phyloP scores from a whole-genome alignment of 2,113 vertebrate genomes.

The Pterocles burchelli region DNA sequence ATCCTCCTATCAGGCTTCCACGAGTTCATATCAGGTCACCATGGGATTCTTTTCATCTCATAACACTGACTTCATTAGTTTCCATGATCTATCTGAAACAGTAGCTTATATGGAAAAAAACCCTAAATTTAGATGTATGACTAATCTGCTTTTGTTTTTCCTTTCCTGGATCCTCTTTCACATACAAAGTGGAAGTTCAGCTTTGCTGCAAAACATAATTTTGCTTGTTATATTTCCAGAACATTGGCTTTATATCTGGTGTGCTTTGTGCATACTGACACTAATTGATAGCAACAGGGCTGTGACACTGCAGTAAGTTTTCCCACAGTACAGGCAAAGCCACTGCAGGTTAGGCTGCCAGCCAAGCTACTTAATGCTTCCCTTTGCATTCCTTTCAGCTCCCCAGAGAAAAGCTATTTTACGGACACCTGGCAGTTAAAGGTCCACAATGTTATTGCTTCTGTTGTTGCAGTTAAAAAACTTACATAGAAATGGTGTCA shows the following conservation, averaged over 20 bases:
- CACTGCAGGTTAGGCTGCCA: constrained; percentile 62
- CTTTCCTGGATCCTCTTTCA: constrained; percentile 30
- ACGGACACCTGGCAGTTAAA: constrained; percentile 45
- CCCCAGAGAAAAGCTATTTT: constrained; percentile 47
- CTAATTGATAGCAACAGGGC: constrained; percentile 65
- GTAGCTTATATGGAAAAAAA: constrained; percentile 16
- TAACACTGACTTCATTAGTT: constrained; percentile 61
- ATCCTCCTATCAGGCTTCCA: constrained; percentile 38
- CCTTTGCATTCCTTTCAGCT: constrained; percentile 57
- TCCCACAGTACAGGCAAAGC: constrained; percentile 53
- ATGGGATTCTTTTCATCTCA: constrained; percentile 46
- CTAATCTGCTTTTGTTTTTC: constrained; percentile 21
- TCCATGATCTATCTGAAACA: constrained; percentile 59
- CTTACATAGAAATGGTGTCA: background rate
- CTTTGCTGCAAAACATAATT: constrained; percentile 12
- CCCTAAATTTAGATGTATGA: constrained; percentile 33
- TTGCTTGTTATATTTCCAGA: constrained; percentile 44
- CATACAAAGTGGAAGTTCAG: constrained; percentile 28
- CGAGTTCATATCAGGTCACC: constrained; percentile 52
- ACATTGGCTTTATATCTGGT: constrained; percentile 13
- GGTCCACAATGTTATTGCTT: background rate
- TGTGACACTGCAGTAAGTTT: constrained; percentile 65
- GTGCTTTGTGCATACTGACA: constrained; percentile 58
- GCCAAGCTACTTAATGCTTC: constrained; percentile 57
- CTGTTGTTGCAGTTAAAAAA: background rate